Base-by-base conservation (phyloP, 2,113 vertebrate species). In the Craseonycteris thonglongyai region DNA sequence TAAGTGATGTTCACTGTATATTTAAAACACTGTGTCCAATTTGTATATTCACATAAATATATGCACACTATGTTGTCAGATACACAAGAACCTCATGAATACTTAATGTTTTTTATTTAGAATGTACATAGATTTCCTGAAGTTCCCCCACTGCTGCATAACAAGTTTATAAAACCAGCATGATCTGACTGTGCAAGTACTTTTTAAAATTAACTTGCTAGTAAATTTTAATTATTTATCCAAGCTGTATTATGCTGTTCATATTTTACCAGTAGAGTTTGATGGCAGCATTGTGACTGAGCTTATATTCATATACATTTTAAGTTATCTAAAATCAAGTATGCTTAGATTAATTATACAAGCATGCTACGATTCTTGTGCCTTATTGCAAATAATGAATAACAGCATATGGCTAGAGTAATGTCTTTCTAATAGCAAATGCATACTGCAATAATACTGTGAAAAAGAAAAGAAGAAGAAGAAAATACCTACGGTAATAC, bases 131-230 rank as follows among this genome's bases (percentile, higher is more conserved):
- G 65, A 33, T 69, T 66, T 97, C 13, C 21, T 72, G 40, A 56
- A 96, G 28, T 40, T 65, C 51, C 56, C 49, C 2, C 45, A 92
- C 18, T 86, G 10, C n/a, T 92, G 42, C 51, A 96, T 95, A 95
- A 98, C 94, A 75, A 96, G 72, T 87, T 95, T 22, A 97, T 86
- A 76, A 93, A 96, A 97, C 42, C 42, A 96, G 26, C 6, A 95
- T 66, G 65, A 97, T 33, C n/a, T 94, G 47, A 59, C 45, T 91
- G 18, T n/a, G 21, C 38, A 79, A 2, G 1, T 59, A 6, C 58
- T 84, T 79, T 94, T 91, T 81, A 95, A 96, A 95, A 96, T 92
- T 81, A 95, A 92, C 2, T 93, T 91, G 54, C 13, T 5, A n/a
- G 14, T 68, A 88, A 92, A 94, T 93, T 93, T 93, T 76, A 95